A percentile compares a stretch with the other conserved stretches of the same genome.
Evolutionary conservation across 2,888 invertebrate species (phyloP).

Genomic region (Corbicula japonica): DNA sequence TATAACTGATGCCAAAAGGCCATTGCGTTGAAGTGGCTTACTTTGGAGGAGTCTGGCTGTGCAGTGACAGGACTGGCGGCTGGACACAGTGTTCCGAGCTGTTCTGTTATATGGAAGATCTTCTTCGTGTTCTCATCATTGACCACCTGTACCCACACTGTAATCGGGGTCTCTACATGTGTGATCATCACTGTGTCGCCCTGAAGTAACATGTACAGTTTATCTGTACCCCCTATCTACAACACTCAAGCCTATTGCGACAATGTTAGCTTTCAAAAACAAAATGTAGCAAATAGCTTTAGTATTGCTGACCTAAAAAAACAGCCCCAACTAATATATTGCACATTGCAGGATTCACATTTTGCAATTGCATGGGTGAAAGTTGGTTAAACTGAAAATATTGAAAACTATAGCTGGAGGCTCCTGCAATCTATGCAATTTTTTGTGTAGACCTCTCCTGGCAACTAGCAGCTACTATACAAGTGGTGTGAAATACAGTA

Average conservation of each 20-base stretch:
- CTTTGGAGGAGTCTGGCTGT: constrained; percentile 75
- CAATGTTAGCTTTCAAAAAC: neutral
- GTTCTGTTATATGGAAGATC: constrained; percentile 71
- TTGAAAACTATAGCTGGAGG: too few species aligned
- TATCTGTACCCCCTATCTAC: neutral
- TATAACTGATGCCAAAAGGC: too few species aligned
- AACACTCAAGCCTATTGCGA: neutral
- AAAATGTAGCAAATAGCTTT: neutral
- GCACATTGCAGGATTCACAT: too few species aligned
- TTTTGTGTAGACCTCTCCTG: too few species aligned
- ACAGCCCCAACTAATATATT: too few species aligned
- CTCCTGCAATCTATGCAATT: too few species aligned
- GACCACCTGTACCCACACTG: constrained; percentile 78
- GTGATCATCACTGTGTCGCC: constrained; percentile 75
- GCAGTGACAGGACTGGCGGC: constrained; percentile 70
- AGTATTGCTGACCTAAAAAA: too few species aligned
- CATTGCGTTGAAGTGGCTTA: too few species aligned
- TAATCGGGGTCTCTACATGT: constrained; percentile 78
- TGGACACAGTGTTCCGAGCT: constrained; percentile 77
- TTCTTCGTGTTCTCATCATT: constrained; percentile 73
- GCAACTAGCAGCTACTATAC: too few species aligned
- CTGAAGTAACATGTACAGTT: constrained; percentile 30
- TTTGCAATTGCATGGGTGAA: too few species aligned
- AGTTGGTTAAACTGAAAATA: too few species aligned
- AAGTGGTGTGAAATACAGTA: too few species aligned